Evolutionary conservation across 2,797 vertebrate genomes (phyloP), one percentile per base, ranked within the genome.

Genomic region (Oreochromis mossambicus): DNA sequence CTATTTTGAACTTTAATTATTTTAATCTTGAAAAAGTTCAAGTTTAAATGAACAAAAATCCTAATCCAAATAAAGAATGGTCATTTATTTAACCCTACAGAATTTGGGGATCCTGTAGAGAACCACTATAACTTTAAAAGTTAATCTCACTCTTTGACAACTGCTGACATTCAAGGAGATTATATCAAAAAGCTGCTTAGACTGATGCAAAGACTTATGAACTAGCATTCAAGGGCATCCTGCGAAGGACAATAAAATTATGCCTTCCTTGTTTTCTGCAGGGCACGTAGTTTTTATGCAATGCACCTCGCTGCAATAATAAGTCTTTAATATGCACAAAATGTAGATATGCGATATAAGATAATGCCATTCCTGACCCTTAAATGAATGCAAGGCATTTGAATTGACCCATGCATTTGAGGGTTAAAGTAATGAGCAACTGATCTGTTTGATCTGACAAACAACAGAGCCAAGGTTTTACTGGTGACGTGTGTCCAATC

Each of bases 131-230:
- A 91, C 91, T 93, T 86, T 88, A 95, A 92, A 95, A 92, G 88
- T 94, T 94, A 94, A 95, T 93, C 87, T 90, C 92, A 95, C 92
- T 94, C 92, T 96, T 95, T 95, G 93, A 95, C 94, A 92, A 94
- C 86, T 93, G 84, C 88, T 96, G 92, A 93, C 91, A 93, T 93
- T 94, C 86, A 96, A 89, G 73, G 61, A 89, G 94, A 93, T 95
- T 95, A 95, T 94, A 94, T 80, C 51, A 83, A 90, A 94, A 95
- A 95, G 90, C 91, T 90, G 91, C 91, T 95, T 94, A 94, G 82
- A 83, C 55, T 92, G 86, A 90, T 93, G 83, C 88, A 92, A 83
- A 88, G 86, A 93, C 89, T 91, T 94, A 83, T 93, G 87, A 95
- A 94, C 88, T 85, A 83, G 85, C 68, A 29, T 87, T 91, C 90